These are phyloP conservation scores for Prionace glauca DNA, from an alignment of 2,797 vertebrate species.

Conservation along the genomic window DNA sequence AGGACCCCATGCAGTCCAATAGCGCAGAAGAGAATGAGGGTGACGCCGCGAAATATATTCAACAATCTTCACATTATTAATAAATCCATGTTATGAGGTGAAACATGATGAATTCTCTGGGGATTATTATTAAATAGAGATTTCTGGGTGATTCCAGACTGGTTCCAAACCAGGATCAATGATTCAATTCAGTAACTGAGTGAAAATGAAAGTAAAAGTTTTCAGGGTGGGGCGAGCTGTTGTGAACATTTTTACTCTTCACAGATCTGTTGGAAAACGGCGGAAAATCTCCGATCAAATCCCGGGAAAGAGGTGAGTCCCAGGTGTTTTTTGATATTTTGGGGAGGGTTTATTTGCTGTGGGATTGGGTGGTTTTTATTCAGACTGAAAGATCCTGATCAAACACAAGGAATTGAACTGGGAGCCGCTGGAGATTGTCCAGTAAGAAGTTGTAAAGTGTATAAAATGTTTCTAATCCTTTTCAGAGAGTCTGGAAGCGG, in stretches of 20 bases:
- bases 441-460: background rate
- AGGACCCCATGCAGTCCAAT: too few relatives aligned
- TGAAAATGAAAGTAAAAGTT: too few relatives aligned
- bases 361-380: background rate
- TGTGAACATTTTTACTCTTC: background rate
- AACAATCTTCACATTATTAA: too few relatives aligned
- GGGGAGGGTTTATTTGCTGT: background rate
- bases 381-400: background rate
- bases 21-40: too few relatives aligned
- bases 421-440: background rate
- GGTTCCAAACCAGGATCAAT: too few relatives aligned
- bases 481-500: background rate
- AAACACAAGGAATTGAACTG: background rate
- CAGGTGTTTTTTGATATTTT: background rate
- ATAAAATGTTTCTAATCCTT: background rate
- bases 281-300: background rate
- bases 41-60: too few relatives aligned
- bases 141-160: too few relatives aligned
- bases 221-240: too few relatives aligned
- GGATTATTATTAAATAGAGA: background rate
- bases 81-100: too few relatives aligned
- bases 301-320: background rate
- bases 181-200: too few relatives aligned
- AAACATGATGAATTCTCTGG: too few relatives aligned
- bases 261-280: background rate